Conservation (phyloP, 2,113 vertebrate species). For the Odontesthes bonariensis region DNA sequence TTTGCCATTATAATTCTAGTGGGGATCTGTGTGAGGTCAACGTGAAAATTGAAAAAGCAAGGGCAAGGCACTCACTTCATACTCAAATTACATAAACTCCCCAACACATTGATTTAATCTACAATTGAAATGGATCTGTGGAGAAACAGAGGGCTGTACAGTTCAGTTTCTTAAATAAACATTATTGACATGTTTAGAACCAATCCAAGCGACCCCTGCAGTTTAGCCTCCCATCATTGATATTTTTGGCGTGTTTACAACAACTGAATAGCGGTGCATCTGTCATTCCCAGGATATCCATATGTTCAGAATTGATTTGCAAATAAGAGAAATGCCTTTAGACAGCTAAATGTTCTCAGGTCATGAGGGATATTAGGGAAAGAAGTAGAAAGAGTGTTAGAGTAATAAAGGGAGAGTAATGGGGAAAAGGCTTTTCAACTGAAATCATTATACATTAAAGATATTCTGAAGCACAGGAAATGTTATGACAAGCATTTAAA, state of each 20-base stretch:
- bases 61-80: conserved; percentile 45
- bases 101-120: conserved; percentile 56
- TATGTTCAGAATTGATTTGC: conserved; percentile 62
- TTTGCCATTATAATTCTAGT: conserved; percentile 61
- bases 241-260: conserved; percentile 74
- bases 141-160: conserved; percentile 19
- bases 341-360: conserved; percentile 45
- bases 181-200: conserved; percentile 75
- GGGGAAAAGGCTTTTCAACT: background rate
- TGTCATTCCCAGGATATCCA: conserved; percentile 62
- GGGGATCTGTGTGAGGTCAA: conserved; percentile 63
- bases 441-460: too few relatives aligned
- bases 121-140: conserved; percentile 56
- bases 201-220: conserved; percentile 54
- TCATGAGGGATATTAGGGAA: conserved; percentile 22
- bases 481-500: too few relatives aligned
- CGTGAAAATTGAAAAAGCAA: conserved; percentile 48
- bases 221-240: conserved; percentile 63
- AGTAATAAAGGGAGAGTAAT: background rate
- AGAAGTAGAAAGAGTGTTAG: background rate
- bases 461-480: too few relatives aligned
- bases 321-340: conserved; percentile 62
- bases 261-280: conserved; percentile 52
- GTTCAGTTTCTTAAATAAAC: conserved; percentile 68
- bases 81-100: conserved; percentile 71